Evolutionary conservation across 2,888 invertebrate species (phyloP), one percentile per base, ranked within the genome.

Genomic region (Tenthredo scrophulariae): DNA sequence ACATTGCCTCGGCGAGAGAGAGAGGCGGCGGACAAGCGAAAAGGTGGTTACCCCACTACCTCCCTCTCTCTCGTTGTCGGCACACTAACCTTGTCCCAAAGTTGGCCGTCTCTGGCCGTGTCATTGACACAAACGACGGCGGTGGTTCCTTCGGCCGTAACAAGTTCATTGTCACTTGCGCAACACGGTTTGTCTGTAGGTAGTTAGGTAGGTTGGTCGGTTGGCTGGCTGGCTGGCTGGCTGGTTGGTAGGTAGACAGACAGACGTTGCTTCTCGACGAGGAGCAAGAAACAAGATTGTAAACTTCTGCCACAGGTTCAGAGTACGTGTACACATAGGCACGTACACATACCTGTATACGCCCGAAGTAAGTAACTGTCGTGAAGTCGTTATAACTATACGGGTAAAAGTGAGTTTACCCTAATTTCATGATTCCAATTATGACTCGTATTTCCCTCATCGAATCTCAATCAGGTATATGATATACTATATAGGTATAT

Each of bases 61-160:
- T 22, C 43, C 50, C 70, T 74, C 46, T 46, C 83, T 83, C 83
- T 67, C 46, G 58, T 87, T 87, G 84, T 85, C 90, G 91, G 89
- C 91, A 91, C 90, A 90, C 88, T 91, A 91, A 91, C 91, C 91
- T 90, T 91, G 90, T 91, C 90, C 89, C 89, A 86, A 90, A 90
- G 86, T 89, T 87, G 86, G 86, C 83, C 83, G 83, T 65, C 83
- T 43, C 67, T 46, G 37, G 85, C 86, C 84, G 85, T 87, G 88
- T 87, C 88, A 87, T 87, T 87, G 83, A 67, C 83, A 67, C 83
- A 70, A 67, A 67, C 67, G 33, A 29, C 79, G 54, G 33, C 54
- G 37, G 67, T 83, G 83, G 67, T 83, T 83, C 83, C 83, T 83
- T 83, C 46, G 22, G 18, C 83, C 37, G 46, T 83, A 83, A 83